phyloP scores from a whole-genome alignment of 2,113 vertebrate species.

The Mirza zaza region DNA sequence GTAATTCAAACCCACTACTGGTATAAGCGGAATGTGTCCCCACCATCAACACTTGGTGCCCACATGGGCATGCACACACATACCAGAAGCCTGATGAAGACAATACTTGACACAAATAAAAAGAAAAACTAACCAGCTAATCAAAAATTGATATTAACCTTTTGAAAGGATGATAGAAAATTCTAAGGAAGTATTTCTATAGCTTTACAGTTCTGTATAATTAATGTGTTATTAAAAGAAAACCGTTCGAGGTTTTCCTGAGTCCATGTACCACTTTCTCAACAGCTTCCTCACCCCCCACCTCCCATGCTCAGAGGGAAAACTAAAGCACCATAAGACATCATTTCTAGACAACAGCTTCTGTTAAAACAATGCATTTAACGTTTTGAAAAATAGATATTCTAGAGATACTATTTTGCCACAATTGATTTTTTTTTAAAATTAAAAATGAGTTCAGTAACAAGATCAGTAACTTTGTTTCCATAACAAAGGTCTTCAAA shows the following conservation, averaged over 20 bases:
- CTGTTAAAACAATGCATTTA: constrained; percentile 5
- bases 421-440: not conserved
- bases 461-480: constrained; percentile 19
- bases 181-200: not conserved
- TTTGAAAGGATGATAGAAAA: not conserved
- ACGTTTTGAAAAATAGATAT: not conserved
- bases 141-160: not conserved
- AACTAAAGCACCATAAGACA: not conserved
- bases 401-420: not conserved
- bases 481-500: constrained; percentile 3
- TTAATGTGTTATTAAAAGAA: constrained; percentile 17
- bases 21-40: not conserved
- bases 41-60: not conserved
- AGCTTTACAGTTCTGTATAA: not conserved
- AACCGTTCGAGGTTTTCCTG: not conserved
- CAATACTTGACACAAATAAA: not conserved
- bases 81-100: not conserved
- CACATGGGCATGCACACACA: not conserved
- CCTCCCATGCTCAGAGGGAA: not conserved
- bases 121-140: not conserved
- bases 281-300: not conserved
- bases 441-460: constrained; percentile 26
- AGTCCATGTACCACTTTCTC: not conserved
- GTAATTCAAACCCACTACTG: not conserved
- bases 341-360: not conserved